A percentile compares a stretch with the other conserved stretches of the same genome.
Evolutionary conservation across 2,797 vertebrate species (phyloP).

Genomic region (Todus mexicanus): DNA sequence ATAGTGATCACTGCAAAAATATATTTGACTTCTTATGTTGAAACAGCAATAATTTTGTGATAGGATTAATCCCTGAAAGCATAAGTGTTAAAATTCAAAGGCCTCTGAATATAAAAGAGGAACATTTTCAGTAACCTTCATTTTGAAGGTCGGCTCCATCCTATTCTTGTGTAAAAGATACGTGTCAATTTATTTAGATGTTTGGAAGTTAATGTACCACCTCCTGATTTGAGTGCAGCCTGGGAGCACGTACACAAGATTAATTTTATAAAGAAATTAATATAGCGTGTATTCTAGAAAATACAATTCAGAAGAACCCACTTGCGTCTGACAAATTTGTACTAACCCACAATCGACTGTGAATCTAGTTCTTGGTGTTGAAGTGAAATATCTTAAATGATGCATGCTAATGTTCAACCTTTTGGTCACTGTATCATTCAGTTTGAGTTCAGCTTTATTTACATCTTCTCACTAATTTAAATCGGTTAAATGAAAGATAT

Average conservation of each 20-base stretch:
- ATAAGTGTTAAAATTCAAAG: not conserved
- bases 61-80: not conserved
- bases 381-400: constrained; percentile 60
- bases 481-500: not conserved
- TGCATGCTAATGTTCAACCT: constrained; percentile 59
- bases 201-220: constrained; percentile 4
- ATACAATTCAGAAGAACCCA: constrained; percentile 43
- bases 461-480: constrained; percentile 47
- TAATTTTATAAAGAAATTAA: not conserved
- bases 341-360: constrained; percentile 55
- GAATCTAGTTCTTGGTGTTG: constrained; percentile 63
- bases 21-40: not conserved
- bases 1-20: not conserved
- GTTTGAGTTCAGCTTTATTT: constrained; percentile 58
- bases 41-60: not conserved
- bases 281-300: not conserved
- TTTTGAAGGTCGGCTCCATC: not conserved
- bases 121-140: not conserved
- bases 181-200: not conserved
- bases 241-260: constrained; percentile 26
- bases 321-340: constrained; percentile 46
- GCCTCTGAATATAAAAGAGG: not conserved
- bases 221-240: constrained; percentile 7
- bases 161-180: not conserved
- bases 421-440: constrained; percentile 50